Base-by-base conservation (phyloP, 2,113 vertebrate species). In the Canis aureus region DNA sequence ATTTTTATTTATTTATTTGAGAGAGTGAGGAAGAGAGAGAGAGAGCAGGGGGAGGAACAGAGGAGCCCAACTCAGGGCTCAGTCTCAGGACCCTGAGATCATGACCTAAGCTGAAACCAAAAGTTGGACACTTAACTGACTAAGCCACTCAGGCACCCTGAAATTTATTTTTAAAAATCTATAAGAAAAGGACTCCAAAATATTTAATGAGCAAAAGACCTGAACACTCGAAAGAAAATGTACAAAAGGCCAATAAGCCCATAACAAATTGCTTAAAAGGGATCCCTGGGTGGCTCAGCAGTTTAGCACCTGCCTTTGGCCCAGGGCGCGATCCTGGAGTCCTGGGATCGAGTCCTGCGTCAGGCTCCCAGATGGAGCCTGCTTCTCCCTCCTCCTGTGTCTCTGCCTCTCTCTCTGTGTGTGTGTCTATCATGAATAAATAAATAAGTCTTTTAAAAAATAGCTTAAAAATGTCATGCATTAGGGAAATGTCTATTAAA, bases 401-500 rank as follows among this genome's bases (percentile, higher is more conserved):
- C 43, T 43, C 43, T 43, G 43, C 43, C 43, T 43, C 43, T 43
- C 7, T 43, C 43, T 43, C 43, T 43, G 5, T 43, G 1, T 43
- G 43, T 43, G 43, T 43, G 43, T 43, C 43, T 43, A 43, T 43
- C 43, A 43, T 43, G 43, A 43, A 43, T 43, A 43, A 43, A 43
- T 43, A 43, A 43, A 43, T 43, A 43, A 43, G 43, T 43, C 43
- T 43, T 43, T 43, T 43, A 53, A 94, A 79, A 85, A 91, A 73
- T 17, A 74, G 49, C 29, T 62, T 1, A 51, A 43, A 94, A n/a
- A 38, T n/a, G 38, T 87, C 86, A 87, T 29, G 66, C 59, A 38
- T 86, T 64, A 57, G 35, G 20, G 53, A 96, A 96, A 85, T 38
- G 19, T n/a, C 53, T 32, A 84, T 74, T 89, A 78, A 90, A 76